Evolutionary conservation across 2,797 vertebrate species (phyloP), one percentile per base, ranked within the genome.

Genomic region (Gymnoscopelus microlampas): DNA sequence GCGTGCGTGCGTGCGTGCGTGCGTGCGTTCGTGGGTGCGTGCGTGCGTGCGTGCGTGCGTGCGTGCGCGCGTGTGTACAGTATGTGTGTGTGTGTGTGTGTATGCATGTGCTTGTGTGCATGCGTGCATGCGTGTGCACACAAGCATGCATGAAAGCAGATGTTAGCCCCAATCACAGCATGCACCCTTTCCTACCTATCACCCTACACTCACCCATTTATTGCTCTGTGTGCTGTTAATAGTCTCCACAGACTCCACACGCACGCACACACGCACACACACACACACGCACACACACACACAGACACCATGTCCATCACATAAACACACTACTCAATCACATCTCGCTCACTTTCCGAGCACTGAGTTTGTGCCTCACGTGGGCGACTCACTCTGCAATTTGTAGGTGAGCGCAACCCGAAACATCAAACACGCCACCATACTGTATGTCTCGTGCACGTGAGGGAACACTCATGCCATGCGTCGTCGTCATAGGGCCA

Each of bases 141-240:
- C 39, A 44, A 44, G 55, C 54, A 61, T 53, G 23, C 54, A 23
- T 66, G 39, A 44, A 11, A 82, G 84, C 87, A 88, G 87, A 87
- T 89, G 87, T 85, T 86, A 86, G 82, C 82, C 71, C 82, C 72
- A 73, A 86, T 82, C 80, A 58, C 23, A 66, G 74, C 66, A 68
- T 15, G 51, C 73, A 74, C 77, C 60, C 39, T 10, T 44, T 44
- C 39, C 39, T 44, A 44, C 39, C 39, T 44, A 44, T 44, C 39
- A 63, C 53, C 57, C 61, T 70, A 56, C 72, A 14, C 54, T 65
- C 53, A 55, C 24, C 26, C 61, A 50, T 51, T 62, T 54, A 0
- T 66, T 66, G 29, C n/a, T 15, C 53, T 51, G 50, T 15, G 12
- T 51, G 50, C n/a, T 51, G 12, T 51, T 10, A 15, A 51, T 51